A percentile compares a stretch with the other conserved stretches of the same genome.
Conservation (phyloP, 1,140 invertebrate species). For the Seison nebaliae region DNA sequence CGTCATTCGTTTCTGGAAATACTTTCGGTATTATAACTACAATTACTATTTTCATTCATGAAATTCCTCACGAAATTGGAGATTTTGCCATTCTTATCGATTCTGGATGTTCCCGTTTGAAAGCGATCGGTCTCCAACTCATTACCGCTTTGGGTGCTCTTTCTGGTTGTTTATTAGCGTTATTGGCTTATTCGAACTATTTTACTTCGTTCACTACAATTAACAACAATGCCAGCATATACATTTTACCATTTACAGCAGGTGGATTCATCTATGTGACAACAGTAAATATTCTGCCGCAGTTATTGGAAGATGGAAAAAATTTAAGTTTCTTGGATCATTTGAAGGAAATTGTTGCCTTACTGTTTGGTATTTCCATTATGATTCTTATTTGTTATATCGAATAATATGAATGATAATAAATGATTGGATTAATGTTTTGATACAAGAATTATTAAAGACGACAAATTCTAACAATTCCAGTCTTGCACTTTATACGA, state of each 20-base stretch:
- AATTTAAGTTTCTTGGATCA: neutral
- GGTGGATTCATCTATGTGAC: conserved; percentile 95
- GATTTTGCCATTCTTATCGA: conserved; percentile 88
- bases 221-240: conserved; percentile 41
- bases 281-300: conserved; percentile 77
- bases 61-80: conserved; percentile 89
- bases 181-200: conserved; percentile 39
- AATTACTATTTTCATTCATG: conserved; percentile 69
- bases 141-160: conserved; percentile 74
- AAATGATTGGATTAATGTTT: too few species aligned
- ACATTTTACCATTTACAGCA: conserved; percentile 77
- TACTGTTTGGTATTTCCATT: conserved; percentile 6
- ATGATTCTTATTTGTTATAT: conserved; percentile 8
- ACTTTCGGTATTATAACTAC: conserved; percentile 47
- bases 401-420: too few species aligned
- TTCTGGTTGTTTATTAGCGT: conserved; percentile 55
- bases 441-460: too few species aligned
- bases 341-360: conserved; percentile 8
- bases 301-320: conserved; percentile 39
- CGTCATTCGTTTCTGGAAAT: conserved; percentile 63
- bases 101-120: conserved; percentile 58
- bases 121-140: conserved; percentile 68
- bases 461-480: too few species aligned
- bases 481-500: too few species aligned
- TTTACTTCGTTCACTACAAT: conserved; percentile 18